Conservation (phyloP, 2,888 invertebrate genomes). For the Lepeophtheirus nordmannii region DNA sequence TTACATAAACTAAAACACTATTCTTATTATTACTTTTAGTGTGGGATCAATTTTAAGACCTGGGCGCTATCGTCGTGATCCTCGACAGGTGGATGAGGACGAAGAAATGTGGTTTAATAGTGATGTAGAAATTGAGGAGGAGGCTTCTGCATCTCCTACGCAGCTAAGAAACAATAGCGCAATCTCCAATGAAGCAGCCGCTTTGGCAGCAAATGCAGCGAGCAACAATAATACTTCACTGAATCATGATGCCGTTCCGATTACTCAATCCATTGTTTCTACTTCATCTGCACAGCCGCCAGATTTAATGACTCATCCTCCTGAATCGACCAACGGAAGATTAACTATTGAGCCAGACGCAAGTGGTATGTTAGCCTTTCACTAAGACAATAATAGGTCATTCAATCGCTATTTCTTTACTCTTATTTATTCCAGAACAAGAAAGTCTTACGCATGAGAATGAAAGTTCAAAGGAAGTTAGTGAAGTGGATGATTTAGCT, state of each 20-base stretch:
- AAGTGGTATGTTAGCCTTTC: too few relatives aligned
- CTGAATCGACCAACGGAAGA: slow-evolving; percentile 7
- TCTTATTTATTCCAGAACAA: too few relatives aligned
- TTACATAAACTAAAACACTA: too few relatives aligned
- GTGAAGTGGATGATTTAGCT: too few relatives aligned
- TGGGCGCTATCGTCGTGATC: slow-evolving; percentile 59
- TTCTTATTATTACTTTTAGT: background rate
- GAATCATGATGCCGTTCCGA: background rate
- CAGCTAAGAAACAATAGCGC: slow-evolving; percentile 37
- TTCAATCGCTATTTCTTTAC: too few relatives aligned
- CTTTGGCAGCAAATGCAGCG: slow-evolving; percentile 32
- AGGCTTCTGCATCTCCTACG: slow-evolving; percentile 36
- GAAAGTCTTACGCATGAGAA: too few relatives aligned
- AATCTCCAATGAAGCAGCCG: slow-evolving; percentile 26
- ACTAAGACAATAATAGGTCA: too few relatives aligned
- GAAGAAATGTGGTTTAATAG: slow-evolving; percentile 99
- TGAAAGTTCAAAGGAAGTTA: too few relatives aligned
- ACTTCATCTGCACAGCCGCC: background rate
- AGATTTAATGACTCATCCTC: background rate
- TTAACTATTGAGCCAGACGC: too few relatives aligned
- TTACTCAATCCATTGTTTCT: background rate
- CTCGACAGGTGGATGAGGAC: slow-evolving; percentile 84
- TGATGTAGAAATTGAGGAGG: slow-evolving; percentile 77
- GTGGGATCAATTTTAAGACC: slow-evolving; percentile 18
- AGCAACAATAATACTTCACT: slow-evolving; percentile 34